phyloP scores from a whole-genome alignment of 1,140 invertebrate species.

The Apis laboriosa region DNA sequence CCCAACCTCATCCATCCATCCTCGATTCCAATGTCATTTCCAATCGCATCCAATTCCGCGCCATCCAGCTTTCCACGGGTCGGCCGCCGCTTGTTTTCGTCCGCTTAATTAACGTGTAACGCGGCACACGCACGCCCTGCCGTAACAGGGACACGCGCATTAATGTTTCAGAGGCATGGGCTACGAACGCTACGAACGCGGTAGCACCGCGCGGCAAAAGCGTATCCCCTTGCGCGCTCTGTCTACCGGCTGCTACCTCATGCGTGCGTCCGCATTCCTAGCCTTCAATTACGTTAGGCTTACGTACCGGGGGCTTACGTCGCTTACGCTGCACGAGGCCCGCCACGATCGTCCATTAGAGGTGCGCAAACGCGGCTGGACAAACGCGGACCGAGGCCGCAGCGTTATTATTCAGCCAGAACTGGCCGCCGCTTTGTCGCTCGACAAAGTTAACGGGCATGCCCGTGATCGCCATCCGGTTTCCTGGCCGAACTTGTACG shows the following conservation, averaged over 20 bases:
- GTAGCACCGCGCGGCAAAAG: slow-evolving; percentile 52
- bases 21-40: too few species aligned
- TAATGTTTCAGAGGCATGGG: slow-evolving; percentile 16
- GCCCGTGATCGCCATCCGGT: slow-evolving; percentile 34
- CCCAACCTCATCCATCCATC: too few species aligned
- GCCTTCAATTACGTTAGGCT: slow-evolving; percentile 68
- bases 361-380: slow-evolving; percentile 55
- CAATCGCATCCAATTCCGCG: too few species aligned
- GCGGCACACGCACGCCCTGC: slow-evolving; percentile 8
- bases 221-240: slow-evolving; percentile 42
- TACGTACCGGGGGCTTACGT: slow-evolving; percentile 36
- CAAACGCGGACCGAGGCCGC: slow-evolving; percentile 56
- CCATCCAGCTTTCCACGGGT: neutral
- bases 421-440: slow-evolving; percentile 47
- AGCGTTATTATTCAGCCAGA: slow-evolving; percentile 66
- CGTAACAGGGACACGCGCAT: slow-evolving; percentile 48
- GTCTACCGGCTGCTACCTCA: slow-evolving; percentile 67
- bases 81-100: slow-evolving; percentile 35
- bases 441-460: slow-evolving; percentile 26
- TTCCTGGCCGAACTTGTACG: slow-evolving; percentile 12
- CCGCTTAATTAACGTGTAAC: slow-evolving; percentile 43
- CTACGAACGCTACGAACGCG: slow-evolving; percentile 8
- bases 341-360: slow-evolving; percentile 70
- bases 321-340: slow-evolving; percentile 16
- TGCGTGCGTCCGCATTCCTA: slow-evolving; percentile 75